Evolutionary conservation across 2,888 invertebrate species (phyloP), one percentile per base, ranked within the genome.

Genomic region (Microchrysa polita): DNA sequence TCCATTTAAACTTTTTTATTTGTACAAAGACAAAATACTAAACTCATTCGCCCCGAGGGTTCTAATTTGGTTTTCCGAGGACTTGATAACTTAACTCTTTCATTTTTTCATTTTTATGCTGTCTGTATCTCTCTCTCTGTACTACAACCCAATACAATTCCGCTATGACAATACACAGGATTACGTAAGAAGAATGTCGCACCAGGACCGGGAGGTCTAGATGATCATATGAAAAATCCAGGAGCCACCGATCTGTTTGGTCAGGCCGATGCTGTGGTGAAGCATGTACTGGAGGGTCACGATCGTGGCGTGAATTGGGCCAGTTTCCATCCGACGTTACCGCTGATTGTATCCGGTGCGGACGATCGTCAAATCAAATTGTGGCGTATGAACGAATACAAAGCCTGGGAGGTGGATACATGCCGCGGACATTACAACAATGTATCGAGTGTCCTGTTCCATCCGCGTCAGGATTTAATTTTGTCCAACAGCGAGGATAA

Each of bases 351-450:
- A 0, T 98, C 98, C 0, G 98, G 97, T 0, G 98, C 98, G n/a
- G 99, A 99, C 83, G 99, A 99, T 85, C 88, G 98, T 14, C 95
- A 96, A 82, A 93, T 99, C 63, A 99, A 99, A 84, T 87, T 99
- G 78, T 99, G 98, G 98, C 89, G 99, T 76, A 97, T 97, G 97
- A 98, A 97, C 82, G 97, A 97, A 84, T 91, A 94, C n/a, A 95
- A 95, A 87, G 98, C 98, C 0, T 98, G 98, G 98, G 98, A 99
- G 83, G 96, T 99, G 57, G 99, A 99, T 86, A 97, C 98, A 0
- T 99, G 98, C 80, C 91, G 99, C n/a, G 99, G 99, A 0, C 99
- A 99, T 84, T 99, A 98, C 88, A 97, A 98, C 88, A 99, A 99
- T 84, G 98, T 99, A 1, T 98, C 98, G 0, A 98, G 98, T 82